Evolutionary conservation across 2,113 vertebrate genomes (phyloP).

Genomic region (Gallinago media): DNA sequence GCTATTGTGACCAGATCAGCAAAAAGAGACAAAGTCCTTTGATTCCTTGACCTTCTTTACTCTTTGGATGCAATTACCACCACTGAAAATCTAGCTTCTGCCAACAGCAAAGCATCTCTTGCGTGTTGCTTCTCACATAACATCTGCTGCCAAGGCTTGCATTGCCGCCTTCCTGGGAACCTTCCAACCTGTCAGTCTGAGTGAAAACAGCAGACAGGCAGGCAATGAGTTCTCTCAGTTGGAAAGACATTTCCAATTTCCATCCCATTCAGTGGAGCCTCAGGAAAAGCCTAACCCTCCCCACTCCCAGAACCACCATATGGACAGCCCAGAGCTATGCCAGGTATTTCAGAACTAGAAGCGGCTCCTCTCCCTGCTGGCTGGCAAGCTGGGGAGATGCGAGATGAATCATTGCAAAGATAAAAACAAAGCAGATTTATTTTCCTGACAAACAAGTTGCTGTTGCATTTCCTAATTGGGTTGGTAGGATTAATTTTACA

Average conservation of each 20-base stretch:
- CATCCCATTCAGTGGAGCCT: neutral
- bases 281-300: constrained; percentile 20
- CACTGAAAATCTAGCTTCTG: constrained; percentile 37
- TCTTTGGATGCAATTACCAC: constrained; percentile 19
- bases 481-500: neutral
- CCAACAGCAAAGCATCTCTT: constrained; percentile 31
- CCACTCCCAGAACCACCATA: constrained; percentile 20
- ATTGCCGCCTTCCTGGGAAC: constrained; percentile 48
- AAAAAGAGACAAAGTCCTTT: neutral
- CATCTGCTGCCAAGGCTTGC: constrained; percentile 62
- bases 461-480: neutral
- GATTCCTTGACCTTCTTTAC: constrained; percentile 11
- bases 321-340: constrained; percentile 36
- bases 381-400: neutral
- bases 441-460: neutral
- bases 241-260: constrained; percentile 30
- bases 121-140: neutral
- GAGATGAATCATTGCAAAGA: neutral
- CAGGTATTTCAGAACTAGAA: constrained; percentile 30
- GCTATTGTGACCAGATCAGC: neutral
- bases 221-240: neutral
- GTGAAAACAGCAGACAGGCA: constrained; percentile 50
- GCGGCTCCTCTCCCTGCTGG: neutral
- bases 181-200: constrained; percentile 55
- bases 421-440: neutral